Evolutionary conservation across 2,797 vertebrate species (phyloP).

Genomic region (Morus bassanus): DNA sequence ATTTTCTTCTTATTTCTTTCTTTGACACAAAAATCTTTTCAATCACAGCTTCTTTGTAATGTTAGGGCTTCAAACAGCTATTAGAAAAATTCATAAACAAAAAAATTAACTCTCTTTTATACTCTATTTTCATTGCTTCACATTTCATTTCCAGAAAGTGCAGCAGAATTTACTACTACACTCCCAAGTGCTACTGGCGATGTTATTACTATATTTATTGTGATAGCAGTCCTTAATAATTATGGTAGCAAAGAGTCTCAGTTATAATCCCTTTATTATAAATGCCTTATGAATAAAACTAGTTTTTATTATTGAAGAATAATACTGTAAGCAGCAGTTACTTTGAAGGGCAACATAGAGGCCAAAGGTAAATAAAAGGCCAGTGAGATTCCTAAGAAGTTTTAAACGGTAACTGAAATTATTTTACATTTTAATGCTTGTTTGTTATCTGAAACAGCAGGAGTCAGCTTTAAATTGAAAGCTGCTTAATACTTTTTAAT

Average conservation of each 20-base stretch:
- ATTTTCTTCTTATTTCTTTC: background rate
- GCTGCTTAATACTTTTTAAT: background rate
- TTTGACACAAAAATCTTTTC: background rate
- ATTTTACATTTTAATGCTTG: background rate
- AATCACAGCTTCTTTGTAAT: background rate
- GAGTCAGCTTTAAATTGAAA: background rate
- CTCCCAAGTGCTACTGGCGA: background rate
- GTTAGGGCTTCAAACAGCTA: background rate
- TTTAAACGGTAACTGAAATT: background rate
- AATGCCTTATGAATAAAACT: background rate
- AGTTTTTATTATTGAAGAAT: background rate
- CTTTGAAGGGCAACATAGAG: background rate
- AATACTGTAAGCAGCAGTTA: background rate
- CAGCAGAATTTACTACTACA: background rate
- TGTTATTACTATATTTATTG: background rate
- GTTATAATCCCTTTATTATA: slow-evolving; percentile 26
- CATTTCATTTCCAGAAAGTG: background rate
- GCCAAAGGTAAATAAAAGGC: slow-evolving; percentile 6
- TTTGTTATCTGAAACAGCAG: background rate
- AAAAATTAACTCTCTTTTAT: background rate
- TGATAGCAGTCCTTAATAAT: slow-evolving; percentile 13
- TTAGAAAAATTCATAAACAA: background rate
- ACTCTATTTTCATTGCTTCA: background rate
- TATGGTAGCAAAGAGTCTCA: background rate
- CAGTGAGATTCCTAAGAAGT: background rate